Evolutionary conservation across 2,113 vertebrate genomes (phyloP).

Genomic region (Fregata magnificens): DNA sequence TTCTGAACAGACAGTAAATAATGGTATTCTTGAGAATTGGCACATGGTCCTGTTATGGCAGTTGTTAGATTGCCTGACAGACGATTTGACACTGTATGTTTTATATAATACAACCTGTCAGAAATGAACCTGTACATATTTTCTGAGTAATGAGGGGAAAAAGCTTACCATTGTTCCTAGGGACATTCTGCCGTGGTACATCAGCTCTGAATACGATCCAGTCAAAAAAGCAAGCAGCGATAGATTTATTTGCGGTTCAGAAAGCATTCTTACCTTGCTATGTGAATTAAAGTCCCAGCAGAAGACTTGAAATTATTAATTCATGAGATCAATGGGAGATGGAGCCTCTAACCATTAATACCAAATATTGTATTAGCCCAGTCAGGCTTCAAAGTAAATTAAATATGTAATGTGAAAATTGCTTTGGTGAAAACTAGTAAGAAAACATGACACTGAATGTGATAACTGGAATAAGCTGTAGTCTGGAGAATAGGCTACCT

Average conservation of each 20-base stretch:
- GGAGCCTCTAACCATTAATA: conserved; percentile 7
- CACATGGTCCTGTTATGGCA: neutral
- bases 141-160: neutral
- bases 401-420: neutral
- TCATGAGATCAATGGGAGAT: neutral
- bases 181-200: neutral
- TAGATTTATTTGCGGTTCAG: neutral
- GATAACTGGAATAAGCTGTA: neutral
- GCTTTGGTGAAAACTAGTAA: neutral
- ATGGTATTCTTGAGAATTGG: neutral
- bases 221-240: neutral
- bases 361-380: neutral
- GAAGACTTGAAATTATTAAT: conserved; percentile 25
- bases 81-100: neutral
- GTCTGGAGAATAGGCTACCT: neutral
- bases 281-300: neutral
- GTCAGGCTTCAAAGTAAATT: neutral
- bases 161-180: neutral
- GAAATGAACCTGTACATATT: neutral
- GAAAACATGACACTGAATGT: neutral
- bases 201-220: neutral
- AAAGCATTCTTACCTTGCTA: neutral
- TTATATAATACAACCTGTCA: neutral
- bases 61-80: neutral
- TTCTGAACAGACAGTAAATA: neutral